Conservation (phyloP, 1,140 invertebrate species). For the Zaprionus nigranus region DNA sequence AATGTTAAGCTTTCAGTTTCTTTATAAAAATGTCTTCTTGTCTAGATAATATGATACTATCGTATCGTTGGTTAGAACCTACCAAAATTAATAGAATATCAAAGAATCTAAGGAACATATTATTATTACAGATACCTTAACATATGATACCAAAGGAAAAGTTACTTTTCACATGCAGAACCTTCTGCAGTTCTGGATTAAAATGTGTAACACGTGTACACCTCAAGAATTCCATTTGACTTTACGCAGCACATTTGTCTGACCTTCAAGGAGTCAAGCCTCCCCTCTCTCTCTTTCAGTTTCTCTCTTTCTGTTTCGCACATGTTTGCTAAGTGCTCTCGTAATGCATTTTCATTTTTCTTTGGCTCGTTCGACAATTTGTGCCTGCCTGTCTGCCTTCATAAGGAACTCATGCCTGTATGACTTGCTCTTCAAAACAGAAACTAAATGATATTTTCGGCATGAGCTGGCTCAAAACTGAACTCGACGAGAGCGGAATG, state of each 20-base stretch:
- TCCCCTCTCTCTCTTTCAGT: neutral
- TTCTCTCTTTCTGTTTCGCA: too few relatives aligned
- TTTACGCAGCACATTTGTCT: neutral
- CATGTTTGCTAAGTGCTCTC: slow-evolving; percentile 29
- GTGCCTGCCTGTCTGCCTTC: slow-evolving; percentile 28
- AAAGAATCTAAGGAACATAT: too few relatives aligned
- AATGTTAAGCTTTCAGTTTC: too few relatives aligned
- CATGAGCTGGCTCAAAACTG: slow-evolving; percentile 41
- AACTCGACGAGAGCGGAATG: slow-evolving; percentile 9
- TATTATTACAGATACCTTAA: too few relatives aligned
- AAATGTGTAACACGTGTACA: neutral
- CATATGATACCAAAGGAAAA: too few relatives aligned
- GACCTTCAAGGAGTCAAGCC: slow-evolving; percentile 7
- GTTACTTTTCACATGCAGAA: too few relatives aligned
- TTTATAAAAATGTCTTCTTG: too few relatives aligned
- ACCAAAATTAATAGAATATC: too few relatives aligned
- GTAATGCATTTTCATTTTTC: slow-evolving; percentile 33
- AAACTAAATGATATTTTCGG: slow-evolving; percentile 51
- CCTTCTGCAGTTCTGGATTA: too few relatives aligned
- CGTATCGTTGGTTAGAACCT: too few relatives aligned
- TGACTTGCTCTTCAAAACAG: slow-evolving; percentile 45
- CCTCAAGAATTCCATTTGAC: neutral
- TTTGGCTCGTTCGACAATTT: slow-evolving; percentile 2
- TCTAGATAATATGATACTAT: too few relatives aligned
- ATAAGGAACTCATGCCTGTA: slow-evolving; percentile 45